phyloP scores from a whole-genome alignment of 2,797 vertebrate genomes.

The Podarcis lilfordi region DNA sequence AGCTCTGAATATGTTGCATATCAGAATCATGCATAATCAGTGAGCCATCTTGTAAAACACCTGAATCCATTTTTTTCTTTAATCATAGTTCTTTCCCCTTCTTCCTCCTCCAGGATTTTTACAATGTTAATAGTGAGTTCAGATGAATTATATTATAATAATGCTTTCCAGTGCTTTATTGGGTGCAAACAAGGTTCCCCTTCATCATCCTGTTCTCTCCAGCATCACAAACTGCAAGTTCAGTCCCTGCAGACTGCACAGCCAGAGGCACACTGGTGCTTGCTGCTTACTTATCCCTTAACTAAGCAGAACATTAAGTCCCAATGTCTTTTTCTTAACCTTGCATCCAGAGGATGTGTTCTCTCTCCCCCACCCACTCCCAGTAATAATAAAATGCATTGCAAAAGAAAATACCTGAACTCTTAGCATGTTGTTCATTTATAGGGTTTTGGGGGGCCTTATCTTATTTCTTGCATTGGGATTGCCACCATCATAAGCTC shows the following conservation, averaged over 20 bases:
- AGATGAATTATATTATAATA: background rate
- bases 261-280: accelerated
- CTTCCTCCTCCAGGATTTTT: background rate
- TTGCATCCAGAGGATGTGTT: background rate
- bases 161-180: accelerated
- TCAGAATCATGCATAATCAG: slow-evolving; percentile 65
- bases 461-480: background rate
- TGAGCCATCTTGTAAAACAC: slow-evolving; percentile 42
- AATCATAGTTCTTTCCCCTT: accelerated
- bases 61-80: slow-evolving; percentile 39
- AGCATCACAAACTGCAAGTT: background rate
- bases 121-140: background rate
- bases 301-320: slow-evolving; percentile 29
- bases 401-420: background rate
- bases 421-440: background rate
- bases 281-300: slow-evolving; percentile 3
- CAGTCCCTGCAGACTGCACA: background rate
- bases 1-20: slow-evolving; percentile 59
- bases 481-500: background rate
- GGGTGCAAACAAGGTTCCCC: accelerated
- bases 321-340: accelerated
- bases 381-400: slow-evolving; percentile 28
- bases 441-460: background rate
- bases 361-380: background rate
- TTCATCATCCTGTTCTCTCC: background rate